Evolutionary conservation across 2,888 invertebrate species (phyloP).

Genomic region (Tipula unca): DNA sequence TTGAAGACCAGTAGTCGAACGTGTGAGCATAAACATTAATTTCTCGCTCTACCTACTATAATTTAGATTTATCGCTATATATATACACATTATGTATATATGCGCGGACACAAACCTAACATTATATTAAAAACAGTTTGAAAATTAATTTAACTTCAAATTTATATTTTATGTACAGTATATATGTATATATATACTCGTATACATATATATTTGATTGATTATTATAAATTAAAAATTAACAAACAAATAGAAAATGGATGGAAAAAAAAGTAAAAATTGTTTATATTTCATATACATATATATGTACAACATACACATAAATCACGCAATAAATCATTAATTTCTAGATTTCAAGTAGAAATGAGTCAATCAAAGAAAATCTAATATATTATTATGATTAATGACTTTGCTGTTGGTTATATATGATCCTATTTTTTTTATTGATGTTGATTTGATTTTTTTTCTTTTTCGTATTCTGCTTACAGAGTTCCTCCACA

Average conservation of each 20-base stretch:
- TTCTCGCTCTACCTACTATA: not conserved
- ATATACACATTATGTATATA: not conserved
- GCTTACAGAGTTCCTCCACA: not conserved
- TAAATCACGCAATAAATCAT: slow-evolving; percentile 14
- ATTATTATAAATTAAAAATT: not conserved
- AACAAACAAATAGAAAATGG: not conserved
- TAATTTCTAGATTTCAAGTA: not conserved
- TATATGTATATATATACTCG: too few species aligned
- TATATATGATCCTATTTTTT: slow-evolving; percentile 3
- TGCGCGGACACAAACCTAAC: not conserved
- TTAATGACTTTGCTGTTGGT: slow-evolving; percentile 8
- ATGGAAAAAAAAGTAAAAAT: not conserved
- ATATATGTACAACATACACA: not conserved
- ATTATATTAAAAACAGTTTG: not conserved
- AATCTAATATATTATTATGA: not conserved
- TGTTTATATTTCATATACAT: not conserved
- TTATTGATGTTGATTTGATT: slow-evolving; percentile 14
- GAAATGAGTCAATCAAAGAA: slow-evolving; percentile 14
- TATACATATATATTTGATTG: slow-evolving; percentile 1
- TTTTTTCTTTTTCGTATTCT: not conserved
- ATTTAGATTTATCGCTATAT: not conserved
- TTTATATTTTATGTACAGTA: not conserved
- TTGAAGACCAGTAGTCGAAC: not conserved
- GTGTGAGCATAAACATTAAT: not conserved
- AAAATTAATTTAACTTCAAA: not conserved